A percentile compares a stretch with the other conserved stretches of the same genome.
These are phyloP conservation scores for Campaea margaritaria DNA, from an alignment of 2,888 invertebrate species.

Conservation along the genomic window DNA sequence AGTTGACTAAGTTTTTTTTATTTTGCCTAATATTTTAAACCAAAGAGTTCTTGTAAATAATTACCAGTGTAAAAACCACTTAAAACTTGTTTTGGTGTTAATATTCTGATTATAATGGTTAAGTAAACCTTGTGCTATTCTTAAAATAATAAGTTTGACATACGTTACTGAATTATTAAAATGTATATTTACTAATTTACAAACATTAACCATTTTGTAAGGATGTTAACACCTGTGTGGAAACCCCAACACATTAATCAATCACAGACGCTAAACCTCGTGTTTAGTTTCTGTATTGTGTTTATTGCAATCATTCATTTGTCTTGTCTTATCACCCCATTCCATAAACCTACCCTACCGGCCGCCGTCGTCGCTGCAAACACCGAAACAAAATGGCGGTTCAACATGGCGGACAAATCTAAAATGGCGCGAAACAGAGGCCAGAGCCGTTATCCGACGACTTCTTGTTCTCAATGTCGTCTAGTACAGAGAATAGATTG, in stretches of 20 bases:
- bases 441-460: conserved; percentile 98
- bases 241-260: conserved; percentile 71
- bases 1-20: conserved; percentile 38
- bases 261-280: conserved; percentile 72
- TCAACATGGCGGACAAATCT: conserved; percentile 53
- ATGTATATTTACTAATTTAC: not conserved
- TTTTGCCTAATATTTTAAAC: conserved; percentile 44
- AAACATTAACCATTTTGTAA: conserved; percentile 10
- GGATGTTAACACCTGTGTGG: conserved; percentile 72
- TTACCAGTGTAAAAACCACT: conserved; percentile 74
- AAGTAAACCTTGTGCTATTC: not conserved
- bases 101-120: conserved; percentile 47
- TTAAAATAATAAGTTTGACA: no score
- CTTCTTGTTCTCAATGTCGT: conserved; percentile 99
- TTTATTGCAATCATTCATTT: conserved; percentile 81
- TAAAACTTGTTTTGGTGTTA: conserved; percentile 44
- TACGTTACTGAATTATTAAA: not conserved
- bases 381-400: conserved; percentile 48
- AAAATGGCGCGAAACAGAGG: conserved; percentile 87
- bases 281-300: conserved; percentile 75
- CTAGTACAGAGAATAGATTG: conserved; percentile 90
- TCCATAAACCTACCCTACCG: conserved; percentile 80
- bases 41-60: conserved; percentile 38
- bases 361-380: conserved; percentile 60
- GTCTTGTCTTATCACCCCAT: conserved; percentile 84